Evolutionary conservation across 2,888 invertebrate genomes (phyloP).

Genomic region (Desoria tigrina): DNA sequence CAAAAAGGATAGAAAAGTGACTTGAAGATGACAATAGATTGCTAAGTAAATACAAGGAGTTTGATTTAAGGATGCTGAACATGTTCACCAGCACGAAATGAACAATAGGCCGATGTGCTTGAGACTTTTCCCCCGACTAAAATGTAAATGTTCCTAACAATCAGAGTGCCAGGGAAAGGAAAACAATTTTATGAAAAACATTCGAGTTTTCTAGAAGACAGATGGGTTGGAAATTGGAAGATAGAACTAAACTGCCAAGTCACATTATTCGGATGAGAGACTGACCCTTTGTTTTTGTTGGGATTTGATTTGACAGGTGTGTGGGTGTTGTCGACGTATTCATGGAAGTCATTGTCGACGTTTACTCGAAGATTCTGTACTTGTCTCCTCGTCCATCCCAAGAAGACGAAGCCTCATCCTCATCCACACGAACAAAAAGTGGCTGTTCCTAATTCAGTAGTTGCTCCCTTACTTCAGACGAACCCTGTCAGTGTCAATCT

Average conservation of each 20-base stretch:
- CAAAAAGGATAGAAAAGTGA: too few relatives aligned
- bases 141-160: too few relatives aligned
- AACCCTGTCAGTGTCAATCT: slow-evolving; percentile 4
- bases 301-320: slow-evolving; percentile 45
- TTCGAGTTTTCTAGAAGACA: slow-evolving; percentile 3
- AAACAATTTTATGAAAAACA: not conserved
- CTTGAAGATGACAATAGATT: too few relatives aligned
- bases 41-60: too few relatives aligned
- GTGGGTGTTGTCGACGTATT: slow-evolving; percentile 51
- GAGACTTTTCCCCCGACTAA: too few relatives aligned
- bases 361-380: slow-evolving; percentile 37
- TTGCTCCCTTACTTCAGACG: slow-evolving; percentile 35
- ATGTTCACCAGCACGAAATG: too few relatives aligned
- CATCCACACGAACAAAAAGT: slow-evolving; percentile 40
- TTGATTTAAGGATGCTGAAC: too few relatives aligned
- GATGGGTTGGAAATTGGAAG: not conserved
- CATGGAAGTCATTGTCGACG: slow-evolving; percentile 45
- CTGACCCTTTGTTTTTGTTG: slow-evolving; percentile 20
- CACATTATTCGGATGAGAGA: slow-evolving; percentile 14
- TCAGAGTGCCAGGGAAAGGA: too few relatives aligned
- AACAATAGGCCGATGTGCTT: too few relatives aligned
- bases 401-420: slow-evolving; percentile 15
- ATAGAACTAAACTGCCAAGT: slow-evolving; percentile 17
- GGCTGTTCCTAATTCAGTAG: slow-evolving; percentile 34
- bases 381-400: slow-evolving; percentile 34